A percentile compares a stretch with the other conserved stretches of the same genome.
Conservation (phyloP, 1,140 invertebrate genomes). For the Drosophila seguyi region DNA sequence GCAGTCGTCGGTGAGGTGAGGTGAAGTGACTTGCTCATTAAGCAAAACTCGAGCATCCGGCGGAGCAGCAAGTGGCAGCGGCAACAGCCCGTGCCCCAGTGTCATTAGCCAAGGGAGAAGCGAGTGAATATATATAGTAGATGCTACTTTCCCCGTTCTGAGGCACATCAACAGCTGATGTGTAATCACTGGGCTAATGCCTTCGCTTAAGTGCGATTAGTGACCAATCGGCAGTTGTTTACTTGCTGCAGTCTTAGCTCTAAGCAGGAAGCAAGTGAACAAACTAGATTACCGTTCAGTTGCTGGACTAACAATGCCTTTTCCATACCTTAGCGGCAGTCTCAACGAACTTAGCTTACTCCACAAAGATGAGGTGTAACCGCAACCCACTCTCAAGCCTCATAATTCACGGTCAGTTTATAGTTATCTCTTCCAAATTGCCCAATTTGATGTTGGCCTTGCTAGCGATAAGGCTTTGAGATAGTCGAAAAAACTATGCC, state of each 20-base stretch:
- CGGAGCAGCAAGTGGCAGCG: constrained; percentile 25
- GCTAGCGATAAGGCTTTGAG: constrained; percentile 25
- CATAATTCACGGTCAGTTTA: constrained; percentile 9
- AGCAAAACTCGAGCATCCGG: constrained; percentile 53
- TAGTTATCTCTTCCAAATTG: constrained; percentile 10
- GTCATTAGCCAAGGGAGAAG: constrained; percentile 7
- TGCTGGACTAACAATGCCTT: constrained; percentile 10
- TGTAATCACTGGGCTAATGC: constrained; percentile 11
- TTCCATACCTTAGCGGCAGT: constrained; percentile 16
- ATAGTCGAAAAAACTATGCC: constrained; percentile 29
- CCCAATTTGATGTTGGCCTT: constrained; percentile 5
- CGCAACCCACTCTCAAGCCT: no score
- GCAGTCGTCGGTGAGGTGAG: constrained; percentile 8
- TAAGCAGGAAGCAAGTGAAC: constrained; percentile 4
- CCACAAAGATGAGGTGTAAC: constrained; percentile 32
- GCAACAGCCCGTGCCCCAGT: constrained; percentile 17
- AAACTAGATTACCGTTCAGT: constrained; percentile 20
- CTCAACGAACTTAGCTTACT: constrained; percentile 15
- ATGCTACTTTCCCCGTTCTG: constrained; percentile 13
- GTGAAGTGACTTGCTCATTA: constrained; percentile 40
- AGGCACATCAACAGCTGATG: constrained; percentile 1
- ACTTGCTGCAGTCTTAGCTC: neutral
- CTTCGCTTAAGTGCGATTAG: constrained; percentile 8
- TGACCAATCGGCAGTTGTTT: constrained; percentile 39
- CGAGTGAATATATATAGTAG: neutral